Percentiles rank a stretch among this genome's conserved stretches.
Evolutionary conservation across 2,888 invertebrate species (phyloP).

Genomic region (Mimas tiliae): DNA sequence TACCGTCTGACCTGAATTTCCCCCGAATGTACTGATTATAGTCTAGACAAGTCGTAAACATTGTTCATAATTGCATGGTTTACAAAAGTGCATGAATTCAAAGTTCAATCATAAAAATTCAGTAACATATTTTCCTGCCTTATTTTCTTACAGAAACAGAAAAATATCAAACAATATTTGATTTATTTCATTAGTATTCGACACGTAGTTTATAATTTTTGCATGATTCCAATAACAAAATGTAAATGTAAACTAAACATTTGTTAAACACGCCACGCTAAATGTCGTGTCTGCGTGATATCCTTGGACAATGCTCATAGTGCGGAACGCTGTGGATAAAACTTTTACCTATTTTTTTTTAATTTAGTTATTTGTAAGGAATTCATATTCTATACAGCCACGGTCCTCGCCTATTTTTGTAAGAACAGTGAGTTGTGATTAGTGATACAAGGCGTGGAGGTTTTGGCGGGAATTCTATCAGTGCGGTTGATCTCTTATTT

Average conservation of each 20-base stretch:
- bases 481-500: too few species aligned
- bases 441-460: too few species aligned
- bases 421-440: too few species aligned
- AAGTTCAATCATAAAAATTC: background rate
- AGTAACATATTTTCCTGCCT: background rate
- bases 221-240: constrained; percentile 15
- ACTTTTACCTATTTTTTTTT: background rate
- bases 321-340: background rate
- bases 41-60: constrained; percentile 1
- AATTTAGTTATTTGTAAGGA: too few species aligned
- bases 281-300: constrained; percentile 8
- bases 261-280: constrained; percentile 9
- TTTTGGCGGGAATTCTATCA: too few species aligned
- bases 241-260: constrained; percentile 18
- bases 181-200: constrained; percentile 9
- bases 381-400: too few species aligned
- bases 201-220: constrained; percentile 22
- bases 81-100: background rate
- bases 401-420: too few species aligned
- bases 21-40: background rate
- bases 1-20: background rate
- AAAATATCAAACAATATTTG: background rate
- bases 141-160: background rate
- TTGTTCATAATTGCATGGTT: background rate
- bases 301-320: constrained; percentile 11